Base-by-base conservation (phyloP, 2,888 invertebrate genomes). In the Vannuccia rotundouncinata region DNA sequence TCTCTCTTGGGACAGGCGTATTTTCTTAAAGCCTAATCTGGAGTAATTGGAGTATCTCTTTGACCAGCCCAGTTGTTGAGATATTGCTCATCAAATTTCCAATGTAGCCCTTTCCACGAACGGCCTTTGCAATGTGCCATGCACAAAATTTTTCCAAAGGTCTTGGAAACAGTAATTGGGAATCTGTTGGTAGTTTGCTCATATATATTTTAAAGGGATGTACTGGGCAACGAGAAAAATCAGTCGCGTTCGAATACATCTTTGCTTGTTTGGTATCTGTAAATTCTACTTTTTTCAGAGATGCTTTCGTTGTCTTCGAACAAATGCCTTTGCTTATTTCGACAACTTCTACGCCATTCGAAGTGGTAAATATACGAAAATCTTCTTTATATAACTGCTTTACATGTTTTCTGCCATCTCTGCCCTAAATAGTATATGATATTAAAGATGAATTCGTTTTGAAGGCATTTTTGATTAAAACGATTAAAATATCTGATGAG, bases 381-480 rank as follows among this genome's bases (percentile, higher is more conserved):
- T 27, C 22, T 73, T 27, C 73, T 73, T 73, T 73, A 25, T n/a
- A 5, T 73, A 73, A 25, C 22, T 73, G 22, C 73, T 27, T 73
- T 73, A 73, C 27, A 27, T 73, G 73, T 73, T 73, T n/a, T 27
- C 27, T n/a, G 22, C 22, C 73, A 5, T 73, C 27, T 73, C 27
- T 73, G 73, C 2, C 73, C 73, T 5, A 73, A 73, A 73, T 73
- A 73, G 73, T 73, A 73, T 27, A 73, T 25, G 27, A 73, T 73
- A 73, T 73, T 73, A 27, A n/a, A 73, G 73, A 73, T 73, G 73
- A 73, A 73, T 27, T 73, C 73, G 27, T 73, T n/a, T 73, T 73
- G 73, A n/a, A 73, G 27, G 73, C 73, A 73, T 25, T 25, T 27
- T n/a, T 5, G 73, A n/a, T 73, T 27, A 73, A 5, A 25, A 25